phyloP scores from a whole-genome alignment of 2,888 invertebrate species.

The Idaea biselata region DNA sequence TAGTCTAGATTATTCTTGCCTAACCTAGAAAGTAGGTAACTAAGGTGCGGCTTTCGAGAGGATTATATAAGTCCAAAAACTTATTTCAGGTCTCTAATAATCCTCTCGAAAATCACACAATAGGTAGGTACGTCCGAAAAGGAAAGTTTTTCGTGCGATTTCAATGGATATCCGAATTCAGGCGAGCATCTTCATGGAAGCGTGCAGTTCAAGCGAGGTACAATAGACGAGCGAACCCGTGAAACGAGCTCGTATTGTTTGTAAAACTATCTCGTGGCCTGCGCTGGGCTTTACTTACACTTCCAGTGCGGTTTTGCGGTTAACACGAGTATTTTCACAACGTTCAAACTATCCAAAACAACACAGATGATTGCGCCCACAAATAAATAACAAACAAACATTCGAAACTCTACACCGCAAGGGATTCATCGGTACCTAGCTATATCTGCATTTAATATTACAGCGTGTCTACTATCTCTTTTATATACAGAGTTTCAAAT shows the following conservation, averaged over 20 bases:
- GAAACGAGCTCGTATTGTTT: conserved; percentile 33
- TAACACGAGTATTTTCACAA: conserved; percentile 7
- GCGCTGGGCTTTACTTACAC: conserved; percentile 5
- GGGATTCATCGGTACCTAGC: background rate
- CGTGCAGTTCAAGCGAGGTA: conserved; percentile 25
- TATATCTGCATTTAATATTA: too few relatives aligned
- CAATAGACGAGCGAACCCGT: conserved; percentile 30
- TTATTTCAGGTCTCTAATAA: background rate
- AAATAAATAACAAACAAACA: conserved; percentile 7
- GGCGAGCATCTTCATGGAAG: conserved; percentile 29
- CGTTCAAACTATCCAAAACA: background rate
- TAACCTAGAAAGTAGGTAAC: too few relatives aligned
- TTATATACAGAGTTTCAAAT: too few relatives aligned
- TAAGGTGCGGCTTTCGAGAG: too few relatives aligned
- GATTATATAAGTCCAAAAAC: too few relatives aligned
- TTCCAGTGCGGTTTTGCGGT: conserved; percentile 7
- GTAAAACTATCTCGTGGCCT: conserved; percentile 4
- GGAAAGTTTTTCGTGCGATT: conserved; percentile 9
- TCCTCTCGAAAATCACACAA: conserved; percentile 3
- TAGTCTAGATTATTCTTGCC: too few relatives aligned
- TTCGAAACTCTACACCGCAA: background rate
- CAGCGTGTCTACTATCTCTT: too few relatives aligned
- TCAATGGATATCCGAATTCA: conserved; percentile 10
- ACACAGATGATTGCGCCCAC: conserved; percentile 8
- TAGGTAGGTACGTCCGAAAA: background rate